These are phyloP conservation scores for Aporophyla lueneburgensis DNA, from an alignment of 2,888 invertebrate genomes.

Conservation along the genomic window DNA sequence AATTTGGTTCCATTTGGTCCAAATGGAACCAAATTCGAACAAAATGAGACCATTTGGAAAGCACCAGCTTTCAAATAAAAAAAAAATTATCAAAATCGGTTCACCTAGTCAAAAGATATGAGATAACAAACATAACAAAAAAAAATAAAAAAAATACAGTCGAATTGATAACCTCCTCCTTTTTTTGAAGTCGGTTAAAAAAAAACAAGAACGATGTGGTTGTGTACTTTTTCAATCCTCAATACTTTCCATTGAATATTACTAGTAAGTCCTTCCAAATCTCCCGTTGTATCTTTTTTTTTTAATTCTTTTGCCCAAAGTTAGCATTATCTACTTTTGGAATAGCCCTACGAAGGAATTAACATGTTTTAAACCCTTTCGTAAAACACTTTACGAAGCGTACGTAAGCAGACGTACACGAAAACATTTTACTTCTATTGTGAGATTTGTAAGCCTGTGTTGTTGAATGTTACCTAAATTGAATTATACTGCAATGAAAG, in stretches of 20 bases:
- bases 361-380: not conserved
- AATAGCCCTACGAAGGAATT: not conserved
- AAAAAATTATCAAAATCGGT: too few relatives aligned
- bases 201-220: not conserved
- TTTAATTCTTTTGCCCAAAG: not conserved
- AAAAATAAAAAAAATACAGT: too few relatives aligned
- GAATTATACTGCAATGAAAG: constrained; percentile 41
- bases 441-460: constrained; percentile 8
- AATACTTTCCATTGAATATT: not conserved
- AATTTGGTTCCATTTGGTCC: too few relatives aligned
- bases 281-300: not conserved
- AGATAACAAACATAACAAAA: too few relatives aligned
- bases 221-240: not conserved
- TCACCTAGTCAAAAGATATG: too few relatives aligned
- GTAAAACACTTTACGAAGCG: not conserved
- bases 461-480: constrained; percentile 41
- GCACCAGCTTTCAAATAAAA: too few relatives aligned
- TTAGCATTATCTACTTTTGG: not conserved
- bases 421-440: constrained; percentile 21
- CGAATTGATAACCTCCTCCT: too few relatives aligned
- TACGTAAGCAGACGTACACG: not conserved
- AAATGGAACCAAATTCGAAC: too few relatives aligned
- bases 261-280: not conserved
- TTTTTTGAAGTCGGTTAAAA: too few relatives aligned
- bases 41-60: too few relatives aligned